Evolutionary conservation across 2,888 invertebrate genomes (phyloP), one percentile per base, ranked within the genome.

Genomic region (Exocentrus adspersus): DNA sequence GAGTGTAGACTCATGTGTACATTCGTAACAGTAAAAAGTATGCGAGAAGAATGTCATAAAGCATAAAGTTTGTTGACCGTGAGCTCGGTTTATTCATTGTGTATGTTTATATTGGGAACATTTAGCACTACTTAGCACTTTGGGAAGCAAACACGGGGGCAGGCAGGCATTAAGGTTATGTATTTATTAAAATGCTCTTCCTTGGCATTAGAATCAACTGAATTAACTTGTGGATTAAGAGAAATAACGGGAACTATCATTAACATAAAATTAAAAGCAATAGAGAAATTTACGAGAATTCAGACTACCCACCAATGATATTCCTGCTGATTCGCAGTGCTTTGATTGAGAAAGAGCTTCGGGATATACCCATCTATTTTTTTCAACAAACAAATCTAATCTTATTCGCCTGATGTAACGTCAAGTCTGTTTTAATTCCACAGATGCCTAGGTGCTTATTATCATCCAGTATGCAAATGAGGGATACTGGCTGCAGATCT

Each of bases 51-150:
- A 43, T 54, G 54, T 54, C 54, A 28, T 51, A 51, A 51, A 51
- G 51, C 54, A 57, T 43, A 37, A 58, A 62, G 62, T 62, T 62
- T 62, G 62, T 62, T 62, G 62, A 62, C 62, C 62, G 62, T 32
- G 21, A 12, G 21, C 48, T 2, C 12, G 24, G 14, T 19, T 51
- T 43, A 20, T 43, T 17, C 51, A 19, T n/a, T n/a, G n/a, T 51
- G 19, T 51, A 32, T 30, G 24, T 24, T 14, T 48, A 28, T 24
- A 9, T 48, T 21, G 14, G 12, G 12, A 28, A 28, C 14, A 48
- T 48, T 48, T 48, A 48, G 19, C 48, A 16, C 12, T 48, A 21
- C 28, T 48, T 48, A 48, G 24, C 48, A 16, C 48, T 48, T 28
- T 28, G 48, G 28, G 14, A 48, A 24, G 14, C 28, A 48, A 48